Evolutionary conservation across 2,888 invertebrate genomes (phyloP), one percentile per base, ranked within the genome.

Genomic region (Meandrusa payeni): DNA sequence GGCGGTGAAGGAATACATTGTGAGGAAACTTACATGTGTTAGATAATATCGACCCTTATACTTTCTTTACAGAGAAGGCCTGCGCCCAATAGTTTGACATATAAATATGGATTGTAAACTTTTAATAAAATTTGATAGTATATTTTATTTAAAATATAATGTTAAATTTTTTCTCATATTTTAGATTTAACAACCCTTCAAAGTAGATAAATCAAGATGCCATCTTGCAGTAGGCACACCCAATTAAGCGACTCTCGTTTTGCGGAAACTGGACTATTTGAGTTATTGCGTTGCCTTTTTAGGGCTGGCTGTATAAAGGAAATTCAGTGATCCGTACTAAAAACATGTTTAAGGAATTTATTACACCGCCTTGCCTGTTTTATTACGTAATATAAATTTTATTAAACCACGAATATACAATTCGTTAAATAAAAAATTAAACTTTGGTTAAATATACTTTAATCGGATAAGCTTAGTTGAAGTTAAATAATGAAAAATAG

Each of bases 201-300:
- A 5, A 6, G 13, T 24, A 33, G 13, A 44, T 44, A 45, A 45
- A 45, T 45, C 28, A 32, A 34, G 44, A 39, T 44, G 23, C 22
- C 33, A 39, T 44, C 39, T 39, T 33, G 23, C 11, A 39, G 27
- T n/a, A 24, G 44, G 17, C 33, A 24, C 29, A 23, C 28, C 7
- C 33, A 45, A 45, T 39, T 45, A 45, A 45, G 12, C 3, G 26
- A 39, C 19, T 34, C 39, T 28, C 22, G 22, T 28, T 41, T 41
- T 15, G 22, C 27, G 22, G 44, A 40, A 45, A 45, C 44, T 28
- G 34, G 39, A 40, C 34, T 39, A 40, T 40, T 45, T 45, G 39
- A 45, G 19, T 45, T 45, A 45, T 39, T 39, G 34, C 39, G 6
- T 10, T 43, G 26, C 32, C 37, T 33, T 39, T 39, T 45, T 13